Evolutionary conservation across 2,113 vertebrate species (phyloP).

Genomic region (Platycercus adscitus): DNA sequence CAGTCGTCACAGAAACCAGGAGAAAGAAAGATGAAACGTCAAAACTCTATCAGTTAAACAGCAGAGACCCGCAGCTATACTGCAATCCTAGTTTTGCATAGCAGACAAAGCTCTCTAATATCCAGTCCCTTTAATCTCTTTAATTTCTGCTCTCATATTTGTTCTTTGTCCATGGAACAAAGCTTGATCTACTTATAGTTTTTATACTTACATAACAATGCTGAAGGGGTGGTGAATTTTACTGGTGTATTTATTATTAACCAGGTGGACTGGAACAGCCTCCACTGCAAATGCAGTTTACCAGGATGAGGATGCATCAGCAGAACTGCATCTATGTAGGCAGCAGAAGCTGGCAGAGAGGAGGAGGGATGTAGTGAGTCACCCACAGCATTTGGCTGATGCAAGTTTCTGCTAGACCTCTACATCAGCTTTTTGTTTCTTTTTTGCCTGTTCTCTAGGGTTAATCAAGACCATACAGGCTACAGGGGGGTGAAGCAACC

Average conservation of each 20-base stretch:
- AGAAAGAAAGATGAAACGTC: background rate
- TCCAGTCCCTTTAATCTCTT: background rate
- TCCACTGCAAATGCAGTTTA: background rate
- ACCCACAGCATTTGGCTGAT: background rate
- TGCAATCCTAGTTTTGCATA: background rate
- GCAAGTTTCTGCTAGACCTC: background rate
- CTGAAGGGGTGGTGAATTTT: background rate
- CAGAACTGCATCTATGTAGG: background rate
- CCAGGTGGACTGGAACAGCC: background rate
- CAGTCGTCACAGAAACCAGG: background rate
- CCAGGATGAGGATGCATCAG: background rate
- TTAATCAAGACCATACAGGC: background rate
- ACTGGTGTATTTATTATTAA: constrained; percentile 15
- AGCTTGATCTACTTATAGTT: constrained; percentile 1
- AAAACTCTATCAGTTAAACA: background rate
- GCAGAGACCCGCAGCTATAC: background rate
- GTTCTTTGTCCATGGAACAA: background rate
- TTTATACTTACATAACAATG: background rate
- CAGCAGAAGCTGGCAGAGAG: background rate
- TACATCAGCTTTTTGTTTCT: background rate
- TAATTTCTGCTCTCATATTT: background rate
- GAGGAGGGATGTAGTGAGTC: background rate
- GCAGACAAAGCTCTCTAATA: background rate
- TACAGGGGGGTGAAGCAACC: background rate
- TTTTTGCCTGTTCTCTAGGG: background rate